A percentile compares a stretch with the other conserved stretches of the same genome.
Conservation (phyloP, 2,113 vertebrate genomes). For the Paratilapia polleni region DNA sequence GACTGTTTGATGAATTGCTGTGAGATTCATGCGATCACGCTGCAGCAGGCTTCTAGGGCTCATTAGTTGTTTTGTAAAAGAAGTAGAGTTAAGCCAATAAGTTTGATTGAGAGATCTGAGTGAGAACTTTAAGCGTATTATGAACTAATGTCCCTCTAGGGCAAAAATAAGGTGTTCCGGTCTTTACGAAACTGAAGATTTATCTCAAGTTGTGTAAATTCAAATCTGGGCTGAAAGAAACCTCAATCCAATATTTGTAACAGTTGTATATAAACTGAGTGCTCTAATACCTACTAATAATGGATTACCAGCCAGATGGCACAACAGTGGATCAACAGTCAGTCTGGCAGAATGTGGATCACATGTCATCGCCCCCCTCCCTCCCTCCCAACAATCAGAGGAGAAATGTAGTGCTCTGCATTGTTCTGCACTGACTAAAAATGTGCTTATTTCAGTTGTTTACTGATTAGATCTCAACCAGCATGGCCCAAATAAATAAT, state of each 20-base stretch:
- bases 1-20: neutral
- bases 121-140: neutral
- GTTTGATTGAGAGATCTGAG: no score
- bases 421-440: neutral
- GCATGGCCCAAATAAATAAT: neutral
- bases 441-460: neutral
- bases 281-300: constrained; percentile 43
- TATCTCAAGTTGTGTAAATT: neutral
- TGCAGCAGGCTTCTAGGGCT: neutral
- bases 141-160: fast-evolving
- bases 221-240: neutral
- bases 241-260: neutral
- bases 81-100: neutral
- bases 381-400: neutral
- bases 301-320: constrained; percentile 59
- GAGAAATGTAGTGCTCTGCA: neutral
- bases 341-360: constrained; percentile 18
- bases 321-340: constrained; percentile 33
- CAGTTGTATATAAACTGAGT: constrained; percentile 24
- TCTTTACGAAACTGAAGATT: neutral
- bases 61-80: constrained; percentile 2
- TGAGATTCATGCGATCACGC: neutral
- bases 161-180: neutral
- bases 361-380: neutral
- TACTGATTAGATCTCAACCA: neutral